These are phyloP conservation scores for Tetragnatha montana DNA, from an alignment of 2,888 invertebrate species.

Conservation along the genomic window DNA sequence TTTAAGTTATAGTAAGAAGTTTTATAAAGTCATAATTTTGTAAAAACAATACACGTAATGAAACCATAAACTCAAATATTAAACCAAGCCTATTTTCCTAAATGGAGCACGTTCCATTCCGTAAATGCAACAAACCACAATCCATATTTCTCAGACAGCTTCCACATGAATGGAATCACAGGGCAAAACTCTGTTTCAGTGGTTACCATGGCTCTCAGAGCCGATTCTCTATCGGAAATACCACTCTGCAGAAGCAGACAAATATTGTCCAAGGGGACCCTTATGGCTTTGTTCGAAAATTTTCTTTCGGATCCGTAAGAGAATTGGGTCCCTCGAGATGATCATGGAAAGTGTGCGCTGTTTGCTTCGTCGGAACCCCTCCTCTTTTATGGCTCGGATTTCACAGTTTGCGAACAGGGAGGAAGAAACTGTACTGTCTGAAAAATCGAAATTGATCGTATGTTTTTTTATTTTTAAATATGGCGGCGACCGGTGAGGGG, in stretches of 20 bases:
- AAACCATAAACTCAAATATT: too few species aligned
- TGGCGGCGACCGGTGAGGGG: background rate
- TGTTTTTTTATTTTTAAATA: conserved; percentile 17
- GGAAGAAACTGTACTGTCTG: conserved; percentile 8
- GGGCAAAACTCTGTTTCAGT: conserved; percentile 9
- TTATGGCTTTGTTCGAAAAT: conserved; percentile 51
- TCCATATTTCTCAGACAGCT: background rate
- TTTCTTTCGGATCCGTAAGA: conserved; percentile 28
- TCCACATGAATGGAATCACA: background rate
- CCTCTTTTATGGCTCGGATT: conserved; percentile 29
- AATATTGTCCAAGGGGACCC: conserved; percentile 51
- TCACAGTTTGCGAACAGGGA: conserved; percentile 24
- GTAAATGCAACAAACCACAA: too few species aligned
- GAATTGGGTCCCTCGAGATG: conserved; percentile 45
- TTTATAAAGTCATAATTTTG: too few species aligned
- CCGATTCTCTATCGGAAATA: conserved; percentile 10
- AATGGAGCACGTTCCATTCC: too few species aligned
- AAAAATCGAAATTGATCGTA: conserved; percentile 40
- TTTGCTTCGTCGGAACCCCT: conserved; percentile 20
- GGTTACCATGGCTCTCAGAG: background rate
- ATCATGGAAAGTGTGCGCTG: conserved; percentile 24
- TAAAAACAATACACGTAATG: too few species aligned
- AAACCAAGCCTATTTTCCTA: too few species aligned
- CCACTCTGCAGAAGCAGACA: conserved; percentile 35
- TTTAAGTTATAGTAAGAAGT: too few species aligned